Conservation (phyloP, 2,888 invertebrate species). For the Tetragonisca angustula region DNA sequence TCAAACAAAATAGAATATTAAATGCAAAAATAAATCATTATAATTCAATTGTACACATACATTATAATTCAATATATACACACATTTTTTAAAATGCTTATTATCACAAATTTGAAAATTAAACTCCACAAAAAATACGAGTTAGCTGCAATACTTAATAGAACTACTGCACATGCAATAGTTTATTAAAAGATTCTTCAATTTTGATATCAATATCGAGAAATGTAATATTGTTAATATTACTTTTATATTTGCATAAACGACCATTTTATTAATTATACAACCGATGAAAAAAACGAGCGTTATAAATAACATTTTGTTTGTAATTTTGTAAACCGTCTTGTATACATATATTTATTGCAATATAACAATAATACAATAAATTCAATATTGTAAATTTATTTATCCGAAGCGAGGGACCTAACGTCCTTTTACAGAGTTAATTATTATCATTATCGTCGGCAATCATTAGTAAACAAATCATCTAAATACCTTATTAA, state of each 20-base stretch:
- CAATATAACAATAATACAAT: conserved; percentile 64
- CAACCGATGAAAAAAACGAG: background rate
- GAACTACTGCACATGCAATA: background rate
- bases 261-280: background rate
- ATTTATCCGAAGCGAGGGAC: conserved; percentile 59
- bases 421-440: conserved; percentile 59
- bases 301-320: conserved; percentile 47
- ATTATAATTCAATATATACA: background rate
- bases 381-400: conserved; percentile 61
- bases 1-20: background rate
- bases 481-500: conserved; percentile 52
- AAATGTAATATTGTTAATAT: conserved; percentile 2
- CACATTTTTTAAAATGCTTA: background rate
- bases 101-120: background rate
- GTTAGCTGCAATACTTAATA: background rate
- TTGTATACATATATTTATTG: conserved; percentile 65
- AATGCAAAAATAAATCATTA: conserved; percentile 16
- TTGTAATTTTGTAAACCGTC: conserved; percentile 60
- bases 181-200: background rate
- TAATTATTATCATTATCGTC: conserved; percentile 50
- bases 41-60: background rate
- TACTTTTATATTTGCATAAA: background rate
- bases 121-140: background rate
- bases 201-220: background rate
- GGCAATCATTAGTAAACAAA: conserved; percentile 55